These are phyloP conservation scores for Drosophila obscura DNA, from an alignment of 1,140 invertebrate species.

Conservation along the genomic window DNA sequence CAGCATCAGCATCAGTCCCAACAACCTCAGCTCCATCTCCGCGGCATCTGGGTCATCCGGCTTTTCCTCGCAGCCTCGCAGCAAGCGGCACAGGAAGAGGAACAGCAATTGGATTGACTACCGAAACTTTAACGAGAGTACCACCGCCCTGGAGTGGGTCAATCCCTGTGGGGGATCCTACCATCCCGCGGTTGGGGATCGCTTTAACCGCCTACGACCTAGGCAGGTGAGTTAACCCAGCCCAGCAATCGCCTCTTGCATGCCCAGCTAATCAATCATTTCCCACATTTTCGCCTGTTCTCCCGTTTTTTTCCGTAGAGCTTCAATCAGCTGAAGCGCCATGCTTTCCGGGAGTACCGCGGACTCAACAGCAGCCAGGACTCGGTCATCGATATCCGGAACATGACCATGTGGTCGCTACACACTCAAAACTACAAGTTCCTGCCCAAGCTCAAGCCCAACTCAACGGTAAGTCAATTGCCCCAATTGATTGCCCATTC, in stretches of 20 bases:
- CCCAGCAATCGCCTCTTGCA: not conserved
- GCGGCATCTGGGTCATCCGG: not conserved
- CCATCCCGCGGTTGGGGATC: slow-evolving; percentile 45
- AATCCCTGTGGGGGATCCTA: slow-evolving; percentile 77
- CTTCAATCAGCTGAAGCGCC: slow-evolving; percentile 71
- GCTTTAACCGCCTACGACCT: slow-evolving; percentile 51
- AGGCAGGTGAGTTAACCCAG: slow-evolving; percentile 60
- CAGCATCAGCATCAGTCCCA: not conserved
- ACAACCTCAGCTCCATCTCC: not conserved
- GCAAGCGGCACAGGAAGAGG: slow-evolving; percentile 77
- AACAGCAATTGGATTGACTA: slow-evolving; percentile 78
- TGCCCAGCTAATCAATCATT: not conserved
- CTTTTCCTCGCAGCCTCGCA: slow-evolving; percentile 36
- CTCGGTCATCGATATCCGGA: slow-evolving; percentile 68
- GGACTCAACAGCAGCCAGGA: slow-evolving; percentile 64
- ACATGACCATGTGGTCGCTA: slow-evolving; percentile 75
- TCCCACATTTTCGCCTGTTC: too few species aligned
- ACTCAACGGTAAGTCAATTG: slow-evolving; percentile 68
- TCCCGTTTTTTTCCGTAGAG: slow-evolving; percentile 39
- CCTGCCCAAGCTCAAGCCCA: slow-evolving; percentile 76
- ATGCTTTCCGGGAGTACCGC: slow-evolving; percentile 67
- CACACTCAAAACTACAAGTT: slow-evolving; percentile 78
- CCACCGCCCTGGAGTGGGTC: slow-evolving; percentile 69
- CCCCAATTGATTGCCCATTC: not conserved
- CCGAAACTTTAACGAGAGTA: slow-evolving; percentile 71